Percentiles rank a stretch among this genome's conserved stretches.
Evolutionary conservation across 2,888 invertebrate species (phyloP).

Genomic region (Hyposoter dolosus): DNA sequence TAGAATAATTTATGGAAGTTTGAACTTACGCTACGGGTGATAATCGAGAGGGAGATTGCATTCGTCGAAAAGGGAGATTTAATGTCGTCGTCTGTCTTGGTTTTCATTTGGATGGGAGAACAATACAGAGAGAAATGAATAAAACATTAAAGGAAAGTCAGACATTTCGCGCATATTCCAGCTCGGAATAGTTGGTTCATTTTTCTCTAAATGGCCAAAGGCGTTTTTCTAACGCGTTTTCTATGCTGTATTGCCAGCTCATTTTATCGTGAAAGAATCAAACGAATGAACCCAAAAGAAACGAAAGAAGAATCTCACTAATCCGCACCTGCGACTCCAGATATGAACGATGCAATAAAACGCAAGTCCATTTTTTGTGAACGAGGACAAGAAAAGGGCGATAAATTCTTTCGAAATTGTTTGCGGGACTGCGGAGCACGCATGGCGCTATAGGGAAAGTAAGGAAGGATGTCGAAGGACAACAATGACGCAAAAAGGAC

Average conservation of each 20-base stretch:
- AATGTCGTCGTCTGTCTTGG: constrained; percentile 7
- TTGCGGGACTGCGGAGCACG: constrained; percentile 2
- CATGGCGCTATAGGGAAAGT: constrained; percentile 1
- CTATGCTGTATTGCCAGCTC: background rate
- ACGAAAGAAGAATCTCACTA: background rate
- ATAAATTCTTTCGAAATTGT: constrained; percentile 41
- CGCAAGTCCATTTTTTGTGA: constrained; percentile 20
- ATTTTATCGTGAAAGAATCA: constrained; percentile 4
- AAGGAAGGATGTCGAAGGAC: constrained; percentile 34
- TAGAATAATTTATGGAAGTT: background rate
- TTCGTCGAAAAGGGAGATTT: constrained; percentile 26
- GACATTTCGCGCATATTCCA: constrained; percentile 13
- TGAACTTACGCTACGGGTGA: background rate
- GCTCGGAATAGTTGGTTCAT: constrained; percentile 19
- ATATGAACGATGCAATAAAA: background rate
- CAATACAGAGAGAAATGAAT: constrained; percentile 38
- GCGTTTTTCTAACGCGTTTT: constrained; percentile 14
- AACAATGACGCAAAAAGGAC: constrained; percentile 43
- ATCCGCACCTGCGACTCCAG: background rate
- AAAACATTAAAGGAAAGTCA: constrained; percentile 34
- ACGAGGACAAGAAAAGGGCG: background rate
- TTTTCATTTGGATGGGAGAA: constrained; percentile 2
- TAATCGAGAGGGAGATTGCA: background rate
- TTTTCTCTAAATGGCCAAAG: constrained; percentile 7
- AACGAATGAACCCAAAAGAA: background rate